Base-by-base conservation (phyloP, 2,888 invertebrate genomes). In the Callosobruchus maculatus region DNA sequence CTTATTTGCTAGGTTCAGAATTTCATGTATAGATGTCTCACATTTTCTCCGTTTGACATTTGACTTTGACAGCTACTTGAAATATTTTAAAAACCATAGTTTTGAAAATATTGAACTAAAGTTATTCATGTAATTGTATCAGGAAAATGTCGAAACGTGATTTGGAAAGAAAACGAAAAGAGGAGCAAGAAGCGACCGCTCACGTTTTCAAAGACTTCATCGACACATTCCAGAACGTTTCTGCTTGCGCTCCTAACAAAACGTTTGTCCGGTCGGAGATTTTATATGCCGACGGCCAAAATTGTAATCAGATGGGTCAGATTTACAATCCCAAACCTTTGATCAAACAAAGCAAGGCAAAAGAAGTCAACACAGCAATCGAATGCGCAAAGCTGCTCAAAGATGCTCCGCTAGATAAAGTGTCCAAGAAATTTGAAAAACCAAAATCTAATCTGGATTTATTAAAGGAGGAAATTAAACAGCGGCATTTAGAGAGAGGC, bases 371-470 rank as follows among this genome's bases (percentile, higher is more conserved):
- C 80, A 92, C 90, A 82, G 91, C 91, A 0, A 90, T 92, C 78
- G 93, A 93, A 82, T 92, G 91, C 86, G 92, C 92, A 0, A 90
- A 89, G 85, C 88, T 90, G 68, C 84, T 92, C 68, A 92, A 92
- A 77, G 87, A 89, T 1, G 90, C 90, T 81, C 88, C 90, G 71
- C 90, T 91, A 1, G 88, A 89, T 69, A 82, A 21, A 20, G 9
- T 88, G 22, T 84, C 84, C 82, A 94, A 92, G 83, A 92, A 91
- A 77, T 91, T 92, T 73, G 93, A 93, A 80, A 98, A 97, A 85
- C 97, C 97, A 86, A 98, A 97, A 84, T 98, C 97, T 81, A 99
- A 99, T 86, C 88, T 99, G 78, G 99, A 99, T 86, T 88, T 96
- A 31, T 97, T 99, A 83, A 99, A 99, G 84, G 98, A 99, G 86